Conservation (phyloP, 2,888 invertebrate genomes). For the Oscheius sp. region DNA sequence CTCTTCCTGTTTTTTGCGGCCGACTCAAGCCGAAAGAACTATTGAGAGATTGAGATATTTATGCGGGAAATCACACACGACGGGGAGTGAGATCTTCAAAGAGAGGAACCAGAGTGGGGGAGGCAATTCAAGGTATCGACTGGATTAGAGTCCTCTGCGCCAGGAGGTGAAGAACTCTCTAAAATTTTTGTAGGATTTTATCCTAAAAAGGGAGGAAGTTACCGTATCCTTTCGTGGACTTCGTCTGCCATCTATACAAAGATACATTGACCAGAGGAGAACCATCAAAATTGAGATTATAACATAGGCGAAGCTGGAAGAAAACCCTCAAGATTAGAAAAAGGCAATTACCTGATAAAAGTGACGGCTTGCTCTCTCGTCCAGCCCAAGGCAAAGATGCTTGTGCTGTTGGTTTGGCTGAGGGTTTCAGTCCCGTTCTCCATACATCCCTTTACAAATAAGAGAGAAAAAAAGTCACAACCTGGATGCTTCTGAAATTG, state of each 20-base stretch:
- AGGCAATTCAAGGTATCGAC: conserved; percentile 19
- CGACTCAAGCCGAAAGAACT: no score
- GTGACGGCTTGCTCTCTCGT: conserved; percentile 31
- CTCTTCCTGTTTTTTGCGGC: no score
- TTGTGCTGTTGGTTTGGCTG: conserved; percentile 4
- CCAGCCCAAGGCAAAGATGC: conserved; percentile 17
- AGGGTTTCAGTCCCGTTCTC: conserved; percentile 22
- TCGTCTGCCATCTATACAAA: conserved; percentile 53
- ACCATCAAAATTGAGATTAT: conserved; percentile 62
- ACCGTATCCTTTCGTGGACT: conserved; percentile 53
- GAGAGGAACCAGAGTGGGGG: no score
- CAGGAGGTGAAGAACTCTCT: conserved; percentile 59
- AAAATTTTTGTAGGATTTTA: no score
- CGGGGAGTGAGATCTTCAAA: no score
- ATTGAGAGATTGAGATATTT: conserved; percentile 5
- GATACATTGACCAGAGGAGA: conserved; percentile 57
- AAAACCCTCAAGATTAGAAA: background rate
- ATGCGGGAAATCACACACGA: background rate
- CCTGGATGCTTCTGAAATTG: no score
- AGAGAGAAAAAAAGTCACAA: background rate
- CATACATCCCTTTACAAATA: no score
- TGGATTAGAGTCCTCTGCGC: conserved; percentile 55
- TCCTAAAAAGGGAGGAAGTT: no score
- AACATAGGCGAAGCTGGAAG: conserved; percentile 58
- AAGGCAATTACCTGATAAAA: conserved; percentile 16